Base-by-base conservation (phyloP, 2,888 invertebrate genomes). In the Eudasyphora cyanicolor region DNA sequence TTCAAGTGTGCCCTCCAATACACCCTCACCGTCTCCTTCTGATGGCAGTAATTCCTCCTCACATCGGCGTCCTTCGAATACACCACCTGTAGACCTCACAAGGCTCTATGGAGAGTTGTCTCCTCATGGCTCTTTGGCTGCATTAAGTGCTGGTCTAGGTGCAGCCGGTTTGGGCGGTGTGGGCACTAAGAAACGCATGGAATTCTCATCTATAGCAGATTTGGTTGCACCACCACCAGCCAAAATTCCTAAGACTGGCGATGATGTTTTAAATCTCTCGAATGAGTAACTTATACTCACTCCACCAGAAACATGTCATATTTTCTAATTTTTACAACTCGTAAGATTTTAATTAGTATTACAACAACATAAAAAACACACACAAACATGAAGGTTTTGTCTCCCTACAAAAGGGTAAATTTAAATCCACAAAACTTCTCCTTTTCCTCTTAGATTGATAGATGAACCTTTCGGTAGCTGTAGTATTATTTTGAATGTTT, bases 161-260 rank as follows among this genome's bases (percentile, higher is more conserved):
- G 87, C 86, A 0, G 83, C 83, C 19, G 84, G 84, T 17, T 49
- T 84, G n/a, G 80, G 82, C 2, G 83, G 82, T 71, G 80, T 83
- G 6, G 80, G 78, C 76, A 91, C 91, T 24, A 92, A 92, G 80
- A 92, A 92, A 82, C 90, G 92, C 42, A 92, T 92, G 92, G 92
- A 92, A 84, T 92, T 92, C 74, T 92, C 91, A 21, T 92, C 92
- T 3, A 92, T 92, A 60, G 92, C 92, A 3, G 92, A 92, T 85
- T 82, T 92, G 73, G 92, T 90, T 38, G 92, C 93, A 80, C 94
- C 95, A 79, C 93, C 93, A 76, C 93, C 94, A 57, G 87, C 90
- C 14, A 95, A 95, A 90, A 92, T 95, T 67, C 92, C 94, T 4
- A 95, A 94, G 90, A 94, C 94, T 85, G 88, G 88, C 78, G 92